Base-by-base conservation (phyloP, 2,888 invertebrate species). In the Mesorhabditis sp. region DNA sequence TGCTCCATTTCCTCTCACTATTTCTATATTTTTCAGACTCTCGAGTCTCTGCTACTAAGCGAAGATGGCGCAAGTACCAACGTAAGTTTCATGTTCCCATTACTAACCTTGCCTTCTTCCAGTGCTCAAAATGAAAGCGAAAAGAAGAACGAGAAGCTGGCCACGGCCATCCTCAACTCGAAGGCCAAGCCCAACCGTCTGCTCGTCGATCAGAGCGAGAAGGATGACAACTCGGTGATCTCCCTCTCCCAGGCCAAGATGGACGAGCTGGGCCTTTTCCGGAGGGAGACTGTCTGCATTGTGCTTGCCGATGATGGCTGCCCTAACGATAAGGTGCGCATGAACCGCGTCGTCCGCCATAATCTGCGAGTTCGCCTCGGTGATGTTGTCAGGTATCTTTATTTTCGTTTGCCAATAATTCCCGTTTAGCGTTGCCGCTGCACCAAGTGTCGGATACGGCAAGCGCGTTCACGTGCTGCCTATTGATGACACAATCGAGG, bases 401-500 rank as follows among this genome's bases (percentile, higher is more conserved):
- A 43, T 28, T 15, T 43, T 13, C n/a, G 1, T 13, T 10, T 43
- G 10, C 66, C 43, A 13, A 41, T 28, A 28, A 10, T 6, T 10
- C 58, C 42, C 4, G 58, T 43, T 4, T 78, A 88, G 95, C 70
- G 92, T 95, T 79, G 94, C 92, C 83, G 91, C 94, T 0, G 94
- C 94, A 86, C 93, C 94, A 0, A 95, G 96, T 85, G 95, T 98
- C 62, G 95, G 95, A 87, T 98, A 99, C 86, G 98, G 97, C 75
- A 96, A 95, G 87, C 90, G 97, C 67, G 93, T 98, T 72, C 97
- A 98, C 87, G 94, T 98, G 77, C 90, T 98, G 86, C 98, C 98
- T 4, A 95, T 98, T 86, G 98, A 98, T 89, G 98, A 98, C 86
- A 95, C 97, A 5, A 93, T 98, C 68, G 96, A 95, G 88, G 98